Evolutionary conservation across 1,140 invertebrate species (phyloP), one percentile per base, ranked within the genome.

Genomic region (Steinernema khuongi): DNA sequence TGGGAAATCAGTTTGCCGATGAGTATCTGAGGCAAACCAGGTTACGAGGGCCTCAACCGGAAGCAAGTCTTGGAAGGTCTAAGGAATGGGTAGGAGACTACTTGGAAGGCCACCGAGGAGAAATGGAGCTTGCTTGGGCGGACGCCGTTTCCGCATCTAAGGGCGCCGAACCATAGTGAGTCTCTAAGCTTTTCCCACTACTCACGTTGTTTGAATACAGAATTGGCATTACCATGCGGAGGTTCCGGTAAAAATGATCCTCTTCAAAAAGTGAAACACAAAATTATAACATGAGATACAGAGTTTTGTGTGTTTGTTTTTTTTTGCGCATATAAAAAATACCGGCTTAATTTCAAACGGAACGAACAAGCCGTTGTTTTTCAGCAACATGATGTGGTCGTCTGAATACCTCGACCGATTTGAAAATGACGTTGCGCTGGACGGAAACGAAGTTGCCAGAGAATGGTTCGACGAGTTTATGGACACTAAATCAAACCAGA

Each of bases 1-100:
- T 72, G 2, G 76, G 73, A 2, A 69, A 77, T 19, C 70, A 76
- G 44, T 73, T 77, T 31, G 76, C 76, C 14, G 67, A 77, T 72
- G 76, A 77, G 22, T 77, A 69, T 36, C 41, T 77, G 1, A 31
- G 36, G 50, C 50, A 33, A 67, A 41, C 18, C 28, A 77, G 32
- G 68, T 60, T 0, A 73, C 31, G 0, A 60, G 29, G 29, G 32
- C 68, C 70, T n/a, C n/a, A n/a, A n/a, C n/a, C 11, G 14, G 50
- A 60, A 7, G 11, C 50, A 2, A 60, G 50, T 60, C 4, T 60
- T 60, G 50, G 50, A 11, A 60, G 14, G 11, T 60, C 50, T 26
- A 14, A 60, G 11, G 14, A 60, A 26, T 60, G 50, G 50, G 50
- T 22, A 7, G 50, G 50, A n/a, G 50, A 60, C 4, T 60, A 17